A percentile compares a stretch with the other conserved stretches of the same genome.
Conservation (phyloP, 2,113 vertebrate genomes). For the Caretta caretta region DNA sequence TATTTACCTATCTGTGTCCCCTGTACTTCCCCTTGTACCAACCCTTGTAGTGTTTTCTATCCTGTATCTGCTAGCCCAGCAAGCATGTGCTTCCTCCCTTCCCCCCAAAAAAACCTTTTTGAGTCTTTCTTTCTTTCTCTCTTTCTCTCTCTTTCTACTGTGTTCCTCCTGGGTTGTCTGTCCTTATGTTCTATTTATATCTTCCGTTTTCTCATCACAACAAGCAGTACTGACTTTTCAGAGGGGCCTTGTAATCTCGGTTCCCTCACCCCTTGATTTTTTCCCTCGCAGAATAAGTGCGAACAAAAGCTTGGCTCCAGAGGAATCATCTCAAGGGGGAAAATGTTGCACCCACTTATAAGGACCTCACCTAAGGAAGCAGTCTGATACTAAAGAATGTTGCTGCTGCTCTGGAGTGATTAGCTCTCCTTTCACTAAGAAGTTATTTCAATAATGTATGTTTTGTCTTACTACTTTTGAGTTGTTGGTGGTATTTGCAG, state of each 20-base stretch:
- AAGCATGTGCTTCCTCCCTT: no score
- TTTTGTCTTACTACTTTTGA: background rate
- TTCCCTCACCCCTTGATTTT: background rate
- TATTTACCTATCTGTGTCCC: background rate
- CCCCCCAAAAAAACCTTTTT: no score
- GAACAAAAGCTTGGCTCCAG: background rate
- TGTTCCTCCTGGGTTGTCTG: background rate
- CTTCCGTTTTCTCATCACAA: background rate
- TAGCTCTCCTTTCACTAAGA: background rate
- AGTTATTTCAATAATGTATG: background rate
- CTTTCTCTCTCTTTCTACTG: background rate
- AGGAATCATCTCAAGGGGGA: background rate
- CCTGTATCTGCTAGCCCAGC: background rate
- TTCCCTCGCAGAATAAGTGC: background rate
- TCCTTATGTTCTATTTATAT: background rate
- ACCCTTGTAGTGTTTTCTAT: background rate
- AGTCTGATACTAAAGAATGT: background rate
- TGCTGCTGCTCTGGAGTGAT: background rate
- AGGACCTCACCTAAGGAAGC: background rate
- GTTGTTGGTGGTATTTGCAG: background rate
- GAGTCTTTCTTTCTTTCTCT: background rate
- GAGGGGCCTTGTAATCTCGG: background rate
- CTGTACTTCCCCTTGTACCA: background rate
- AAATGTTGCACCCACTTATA: background rate
- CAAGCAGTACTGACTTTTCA: background rate